Evolutionary conservation across 2,888 invertebrate genomes (phyloP).

Genomic region (Nebria salina): DNA sequence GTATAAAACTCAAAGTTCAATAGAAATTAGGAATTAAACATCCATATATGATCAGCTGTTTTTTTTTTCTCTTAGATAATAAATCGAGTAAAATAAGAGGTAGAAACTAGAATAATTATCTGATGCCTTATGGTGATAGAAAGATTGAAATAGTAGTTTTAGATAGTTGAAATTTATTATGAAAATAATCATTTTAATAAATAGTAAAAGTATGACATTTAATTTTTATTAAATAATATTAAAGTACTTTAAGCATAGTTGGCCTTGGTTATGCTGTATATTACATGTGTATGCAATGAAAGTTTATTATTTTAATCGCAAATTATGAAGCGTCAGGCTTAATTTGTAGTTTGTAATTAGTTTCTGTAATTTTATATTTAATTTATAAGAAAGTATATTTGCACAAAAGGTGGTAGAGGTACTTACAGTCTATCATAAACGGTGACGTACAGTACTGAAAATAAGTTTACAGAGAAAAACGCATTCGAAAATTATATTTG

Average conservation of each 20-base stretch:
- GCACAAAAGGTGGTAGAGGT: not conserved
- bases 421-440: too few species aligned
- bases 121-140: not conserved
- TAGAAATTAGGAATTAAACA: too few species aligned
- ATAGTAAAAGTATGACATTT: not conserved
- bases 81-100: not conserved
- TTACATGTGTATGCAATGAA: not conserved
- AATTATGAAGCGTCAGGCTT: not conserved
- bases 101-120: not conserved
- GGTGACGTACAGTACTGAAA: too few species aligned
- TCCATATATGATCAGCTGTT: too few species aligned
- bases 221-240: not conserved
- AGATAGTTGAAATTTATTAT: not conserved
- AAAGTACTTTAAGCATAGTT: not conserved
- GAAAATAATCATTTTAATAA: slow-evolving; percentile 1
- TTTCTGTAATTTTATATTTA: not conserved
- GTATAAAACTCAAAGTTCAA: too few species aligned
- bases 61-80: too few species aligned
- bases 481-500: too few species aligned
- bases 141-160: not conserved
- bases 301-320: not conserved
- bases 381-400: not conserved
- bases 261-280: slow-evolving; percentile 1
- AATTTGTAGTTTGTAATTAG: not conserved
- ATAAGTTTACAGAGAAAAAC: too few species aligned